Percentiles rank a stretch among this genome's conserved stretches.
These are phyloP conservation scores for Harpalus rubripes DNA, from an alignment of 2,888 invertebrate genomes.

Conservation along the genomic window DNA sequence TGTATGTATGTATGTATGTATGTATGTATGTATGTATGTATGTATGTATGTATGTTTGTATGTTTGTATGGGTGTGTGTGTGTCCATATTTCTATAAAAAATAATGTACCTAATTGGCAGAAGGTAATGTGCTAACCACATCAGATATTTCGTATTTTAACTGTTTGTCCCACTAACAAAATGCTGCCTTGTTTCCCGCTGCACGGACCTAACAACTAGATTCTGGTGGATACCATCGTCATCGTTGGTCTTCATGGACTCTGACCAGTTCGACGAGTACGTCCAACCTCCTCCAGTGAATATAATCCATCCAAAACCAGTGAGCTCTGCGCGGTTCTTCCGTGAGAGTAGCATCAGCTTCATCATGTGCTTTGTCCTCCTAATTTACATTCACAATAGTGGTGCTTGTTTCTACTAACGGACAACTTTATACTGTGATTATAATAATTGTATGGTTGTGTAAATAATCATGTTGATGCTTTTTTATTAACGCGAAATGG, in stretches of 20 bases:
- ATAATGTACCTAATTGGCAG: too few relatives aligned
- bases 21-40: too few relatives aligned
- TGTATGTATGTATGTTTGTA: too few relatives aligned
- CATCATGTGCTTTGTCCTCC: slow-evolving; percentile 62
- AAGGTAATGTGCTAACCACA: too few relatives aligned
- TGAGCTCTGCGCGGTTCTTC: slow-evolving; percentile 74
- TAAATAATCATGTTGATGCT: slow-evolving; percentile 66
- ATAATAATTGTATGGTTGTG: slow-evolving; percentile 54
- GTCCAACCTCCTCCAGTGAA: slow-evolving; percentile 85
- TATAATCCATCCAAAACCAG: slow-evolving; percentile 84
- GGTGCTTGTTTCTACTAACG: slow-evolving; percentile 64
- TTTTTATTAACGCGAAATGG: slow-evolving; percentile 63
- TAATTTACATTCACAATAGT: slow-evolving; percentile 56
- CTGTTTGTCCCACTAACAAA: not conserved
- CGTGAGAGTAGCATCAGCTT: slow-evolving; percentile 65
- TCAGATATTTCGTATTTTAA: too few relatives aligned
- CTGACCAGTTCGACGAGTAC: slow-evolving; percentile 83
- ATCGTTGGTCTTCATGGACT: slow-evolving; percentile 82
- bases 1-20: too few relatives aligned
- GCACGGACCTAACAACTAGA: slow-evolving; percentile 73
- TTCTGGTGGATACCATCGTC: slow-evolving; percentile 84
- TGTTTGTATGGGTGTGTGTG: too few relatives aligned
- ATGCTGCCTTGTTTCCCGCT: slow-evolving; percentile 52
- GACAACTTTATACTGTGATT: slow-evolving; percentile 56
- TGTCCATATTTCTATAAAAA: too few relatives aligned